Evolutionary conservation across 2,797 vertebrate species (phyloP), one percentile per base, ranked within the genome.

Genomic region (Syngnathus acus): DNA sequence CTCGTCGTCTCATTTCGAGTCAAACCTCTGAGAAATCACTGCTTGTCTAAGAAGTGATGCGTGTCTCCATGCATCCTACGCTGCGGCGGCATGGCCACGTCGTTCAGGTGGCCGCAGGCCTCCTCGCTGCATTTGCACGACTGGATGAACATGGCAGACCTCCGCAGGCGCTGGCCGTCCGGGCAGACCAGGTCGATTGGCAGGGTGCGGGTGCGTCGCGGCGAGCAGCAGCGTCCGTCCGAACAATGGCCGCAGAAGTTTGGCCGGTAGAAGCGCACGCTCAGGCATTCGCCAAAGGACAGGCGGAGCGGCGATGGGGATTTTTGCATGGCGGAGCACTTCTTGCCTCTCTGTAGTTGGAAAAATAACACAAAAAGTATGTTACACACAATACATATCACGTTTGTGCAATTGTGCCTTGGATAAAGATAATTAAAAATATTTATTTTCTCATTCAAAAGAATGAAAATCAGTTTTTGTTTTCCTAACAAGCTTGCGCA

Each of bases 11-110:
- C 55, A 38, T 69, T 68, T 62, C 0, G 1, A 43, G 66, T 69
- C 1, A 26, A 42, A 26, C 11, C 0, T 21, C 0, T 39, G 37
- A 21, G 26, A 26, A 0, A 21, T 45, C 11, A 17, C 7, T 32
- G 3, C 72, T 88, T 89, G 74, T 91, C 84, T 32, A 75, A 69
- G 66, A 89, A 92, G 67, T 84, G 87, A 74, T 89, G 88, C 5
- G 82, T 88, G 77, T 91, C 90, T 11, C 89, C 87, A 0, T 88
- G 79, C 80, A 91, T 89, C 85, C 86, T 89, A 75, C 84, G 85
- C 74, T 82, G 86, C 1, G 89, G 89, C 1, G 82, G 82, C 6
- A 88, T 80, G 9, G 79, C 85, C 16, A 82, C 86, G 21, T 90
- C 87, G 4, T 91, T 90, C 6, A 88, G 85, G 50, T 86, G 82